Conservation (phyloP, 2,888 invertebrate genomes). For the Coelinius sp. region DNA sequence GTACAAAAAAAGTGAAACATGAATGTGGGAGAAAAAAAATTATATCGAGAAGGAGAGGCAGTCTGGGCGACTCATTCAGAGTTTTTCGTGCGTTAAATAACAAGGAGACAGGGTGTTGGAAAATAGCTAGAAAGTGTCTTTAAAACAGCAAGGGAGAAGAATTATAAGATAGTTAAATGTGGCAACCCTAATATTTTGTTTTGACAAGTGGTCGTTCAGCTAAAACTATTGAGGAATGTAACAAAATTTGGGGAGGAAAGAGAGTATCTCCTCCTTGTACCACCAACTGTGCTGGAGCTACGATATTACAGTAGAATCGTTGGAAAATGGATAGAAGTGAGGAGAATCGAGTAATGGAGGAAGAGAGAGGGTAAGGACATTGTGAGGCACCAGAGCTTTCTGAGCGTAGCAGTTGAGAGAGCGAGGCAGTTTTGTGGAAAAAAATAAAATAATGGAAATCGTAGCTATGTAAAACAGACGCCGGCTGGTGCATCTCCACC, state of each 20-base stretch:
- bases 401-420: slow-evolving; percentile 45
- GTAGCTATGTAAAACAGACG: slow-evolving; percentile 47
- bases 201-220: not conserved
- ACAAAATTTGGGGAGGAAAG: slow-evolving; percentile 37
- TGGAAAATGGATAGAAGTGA: slow-evolving; percentile 12
- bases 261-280: slow-evolving; percentile 32
- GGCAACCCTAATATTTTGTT: not conserved
- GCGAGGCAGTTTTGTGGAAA: slow-evolving; percentile 47
- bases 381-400: slow-evolving; percentile 28
- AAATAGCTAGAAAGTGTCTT: not conserved
- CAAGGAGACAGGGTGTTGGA: not conserved
- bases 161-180: not conserved
- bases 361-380: slow-evolving; percentile 19
- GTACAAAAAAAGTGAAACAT: not conserved
- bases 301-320: not conserved
- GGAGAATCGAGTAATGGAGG: slow-evolving; percentile 16
- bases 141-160: not conserved
- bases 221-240: slow-evolving; percentile 33
- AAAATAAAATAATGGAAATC: slow-evolving; percentile 49
- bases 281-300: slow-evolving; percentile 29
- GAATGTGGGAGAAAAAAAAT: not conserved
- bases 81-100: slow-evolving; percentile 12
- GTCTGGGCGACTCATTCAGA: not conserved
- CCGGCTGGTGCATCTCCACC: slow-evolving; percentile 2
- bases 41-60: not conserved